A percentile compares a stretch with the other conserved stretches of the same genome.
Evolutionary conservation across 2,797 vertebrate genomes (phyloP).

Genomic region (Tachyglossus aculeatus): DNA sequence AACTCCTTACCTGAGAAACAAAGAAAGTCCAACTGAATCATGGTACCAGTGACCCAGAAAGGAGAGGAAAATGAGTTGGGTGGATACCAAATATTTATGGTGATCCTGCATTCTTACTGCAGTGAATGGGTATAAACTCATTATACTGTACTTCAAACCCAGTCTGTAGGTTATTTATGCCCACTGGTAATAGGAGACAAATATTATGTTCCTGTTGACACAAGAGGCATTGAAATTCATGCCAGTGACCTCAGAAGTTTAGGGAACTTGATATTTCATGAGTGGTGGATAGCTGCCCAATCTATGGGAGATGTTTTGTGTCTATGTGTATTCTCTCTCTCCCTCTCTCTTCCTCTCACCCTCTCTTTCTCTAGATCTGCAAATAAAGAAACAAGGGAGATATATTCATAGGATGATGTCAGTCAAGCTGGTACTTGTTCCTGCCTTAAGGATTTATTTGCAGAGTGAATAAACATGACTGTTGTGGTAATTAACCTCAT

Average conservation of each 20-base stretch:
- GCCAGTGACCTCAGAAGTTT: neutral
- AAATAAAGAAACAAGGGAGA: slow-evolving; percentile 30
- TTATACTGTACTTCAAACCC: neutral
- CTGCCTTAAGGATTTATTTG: slow-evolving; percentile 55
- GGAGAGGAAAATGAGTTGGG: neutral
- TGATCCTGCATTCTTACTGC: neutral
- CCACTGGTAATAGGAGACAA: neutral
- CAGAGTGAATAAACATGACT: slow-evolving; percentile 56
- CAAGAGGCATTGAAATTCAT: neutral
- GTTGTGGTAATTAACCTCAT: slow-evolving; percentile 54
- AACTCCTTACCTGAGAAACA: too few species aligned
- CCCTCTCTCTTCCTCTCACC: too few species aligned
- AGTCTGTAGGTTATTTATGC: neutral
- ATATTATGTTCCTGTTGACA: neutral
- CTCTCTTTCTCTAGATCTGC: too few species aligned
- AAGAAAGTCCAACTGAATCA: too few species aligned
- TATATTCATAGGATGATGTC: slow-evolving; percentile 30
- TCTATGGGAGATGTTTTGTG: slow-evolving; percentile 5
- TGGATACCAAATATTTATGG: neutral
- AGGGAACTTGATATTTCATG: neutral
- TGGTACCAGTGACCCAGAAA: neutral
- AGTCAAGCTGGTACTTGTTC: slow-evolving; percentile 55
- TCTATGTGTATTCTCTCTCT: neutral
- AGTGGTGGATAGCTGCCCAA: neutral
- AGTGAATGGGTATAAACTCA: neutral